Evolutionary conservation across 2,113 vertebrate genomes (phyloP).

Genomic region (Gila orcuttii): DNA sequence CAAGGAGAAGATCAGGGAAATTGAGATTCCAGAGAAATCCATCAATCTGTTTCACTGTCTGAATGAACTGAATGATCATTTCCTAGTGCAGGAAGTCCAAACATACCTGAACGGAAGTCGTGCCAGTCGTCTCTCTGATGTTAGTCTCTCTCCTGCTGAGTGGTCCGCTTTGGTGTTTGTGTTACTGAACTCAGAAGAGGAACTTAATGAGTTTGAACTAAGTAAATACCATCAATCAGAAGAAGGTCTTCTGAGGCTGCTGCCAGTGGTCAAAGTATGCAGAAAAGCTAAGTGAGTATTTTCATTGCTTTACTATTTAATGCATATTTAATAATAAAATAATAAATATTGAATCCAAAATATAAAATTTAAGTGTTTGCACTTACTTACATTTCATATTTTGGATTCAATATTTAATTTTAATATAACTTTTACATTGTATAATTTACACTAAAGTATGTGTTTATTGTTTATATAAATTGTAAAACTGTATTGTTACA

Average conservation of each 20-base stretch:
- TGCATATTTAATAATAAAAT: too few species aligned
- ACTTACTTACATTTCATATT: too few species aligned
- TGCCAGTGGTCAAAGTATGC: not conserved
- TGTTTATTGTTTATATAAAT: too few species aligned
- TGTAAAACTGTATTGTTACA: too few species aligned
- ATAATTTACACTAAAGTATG: too few species aligned
- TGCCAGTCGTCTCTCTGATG: not conserved
- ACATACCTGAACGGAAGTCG: not conserved
- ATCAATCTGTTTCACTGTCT: conserved; percentile 6
- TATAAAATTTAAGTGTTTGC: too few species aligned
- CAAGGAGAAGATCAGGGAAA: not conserved
- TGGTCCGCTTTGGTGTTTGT: not conserved
- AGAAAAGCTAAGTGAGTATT: conserved; percentile 1
- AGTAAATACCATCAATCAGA: not conserved
- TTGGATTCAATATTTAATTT: too few species aligned
- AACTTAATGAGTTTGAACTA: not conserved
- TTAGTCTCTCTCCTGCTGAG: not conserved
- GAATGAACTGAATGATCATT: not conserved
- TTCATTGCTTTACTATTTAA: not conserved
- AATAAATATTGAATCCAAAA: too few species aligned
- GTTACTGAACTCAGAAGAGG: not conserved
- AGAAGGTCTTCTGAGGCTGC: not conserved
- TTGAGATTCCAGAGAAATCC: not conserved
- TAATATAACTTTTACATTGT: too few species aligned
- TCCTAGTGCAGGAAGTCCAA: not conserved